These are phyloP conservation scores for Caenorhabditis afra DNA, from an alignment of 2,888 invertebrate species.

Conservation along the genomic window DNA sequence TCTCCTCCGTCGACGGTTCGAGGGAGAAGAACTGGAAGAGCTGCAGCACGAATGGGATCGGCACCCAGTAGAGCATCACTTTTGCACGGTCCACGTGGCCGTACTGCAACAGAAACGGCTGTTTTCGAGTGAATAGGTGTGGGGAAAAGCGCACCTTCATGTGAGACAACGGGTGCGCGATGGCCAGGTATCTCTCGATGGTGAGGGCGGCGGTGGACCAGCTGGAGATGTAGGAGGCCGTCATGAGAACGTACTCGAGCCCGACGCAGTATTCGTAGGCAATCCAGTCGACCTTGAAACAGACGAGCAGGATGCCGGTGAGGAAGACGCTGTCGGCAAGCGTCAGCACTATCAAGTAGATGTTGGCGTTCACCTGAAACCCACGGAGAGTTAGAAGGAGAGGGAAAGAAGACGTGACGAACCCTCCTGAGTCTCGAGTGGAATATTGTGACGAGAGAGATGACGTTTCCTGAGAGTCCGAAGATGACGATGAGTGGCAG, in stretches of 20 bases:
- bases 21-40: conserved; percentile 76
- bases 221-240: conserved; percentile 76
- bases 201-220: conserved; percentile 80
- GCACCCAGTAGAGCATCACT: conserved; percentile 76
- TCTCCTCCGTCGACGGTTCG: conserved; percentile 59
- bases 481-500: conserved; percentile 75
- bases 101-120: conserved; percentile 64
- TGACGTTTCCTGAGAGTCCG: conserved; percentile 75
- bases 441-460: conserved; percentile 78
- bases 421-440: conserved; percentile 77
- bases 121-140: too few species aligned
- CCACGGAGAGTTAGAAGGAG: background rate
- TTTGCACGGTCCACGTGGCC: conserved; percentile 72
- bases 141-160: too few species aligned
- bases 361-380: conserved; percentile 78
- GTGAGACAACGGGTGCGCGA: conserved; percentile 77
- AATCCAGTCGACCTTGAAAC: conserved; percentile 77
- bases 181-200: conserved; percentile 78
- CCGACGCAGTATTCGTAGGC: conserved; percentile 75
- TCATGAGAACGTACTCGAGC: conserved; percentile 78
- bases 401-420: conserved; percentile 21
- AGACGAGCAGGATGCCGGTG: conserved; percentile 73
- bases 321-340: conserved; percentile 77
- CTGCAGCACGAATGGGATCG: conserved; percentile 78
- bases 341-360: conserved; percentile 79